Evolutionary conservation across 2,888 invertebrate species (phyloP), one percentile per base, ranked within the genome.

Genomic region (Drosophila trichaetosa): DNA sequence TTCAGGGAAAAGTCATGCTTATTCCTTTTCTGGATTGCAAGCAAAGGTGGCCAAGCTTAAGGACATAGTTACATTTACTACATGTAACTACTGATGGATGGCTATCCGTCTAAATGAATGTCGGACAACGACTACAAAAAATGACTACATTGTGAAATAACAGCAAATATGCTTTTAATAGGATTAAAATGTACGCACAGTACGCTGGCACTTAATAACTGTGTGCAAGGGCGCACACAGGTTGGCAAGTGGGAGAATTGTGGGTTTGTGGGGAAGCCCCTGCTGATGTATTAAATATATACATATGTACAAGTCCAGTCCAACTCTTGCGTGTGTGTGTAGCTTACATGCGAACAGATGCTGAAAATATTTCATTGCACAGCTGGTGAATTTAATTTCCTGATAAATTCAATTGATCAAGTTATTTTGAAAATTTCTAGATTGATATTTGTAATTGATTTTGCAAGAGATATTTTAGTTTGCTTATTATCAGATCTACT

Each of bases 131-230:
- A 49, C 72, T 53, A 67, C 51, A 80, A 57, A 86, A 83, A 76
- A 76, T 56, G 58, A 54, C 63, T 52, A 57, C 83, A 74, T 76
- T 80, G 73, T 73, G 64, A 72, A 86, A 80, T 71, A 85, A 73
- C 67, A 69, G 68, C 68, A 79, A 82, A 75, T 76, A 84, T 70
- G 74, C 54, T 70, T 61, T 64, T 82, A 80, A 83, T 83, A 75
- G 81, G 81, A 83, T 83, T 83, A 80, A 81, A 83, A 69, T 77
- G 48, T 73, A 58, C 69, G 61, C 38, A 27, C 38, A 56, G 27
- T 6, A 27, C 27, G 1, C 38, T n/a, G 8, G 18, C 18, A 27
- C 27, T n/a, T 21, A 24, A 7, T 24, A 46, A 46, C 38, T n/a
- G 8, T n/a, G 16, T 16, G 24, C 46, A 24, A 46, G 16, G 46